Percentiles rank a stretch among this genome's conserved stretches.
These are phyloP conservation scores for Lordiphosa stackelbergi DNA, from an alignment of 1,140 invertebrate genomes.

Conservation along the genomic window DNA sequence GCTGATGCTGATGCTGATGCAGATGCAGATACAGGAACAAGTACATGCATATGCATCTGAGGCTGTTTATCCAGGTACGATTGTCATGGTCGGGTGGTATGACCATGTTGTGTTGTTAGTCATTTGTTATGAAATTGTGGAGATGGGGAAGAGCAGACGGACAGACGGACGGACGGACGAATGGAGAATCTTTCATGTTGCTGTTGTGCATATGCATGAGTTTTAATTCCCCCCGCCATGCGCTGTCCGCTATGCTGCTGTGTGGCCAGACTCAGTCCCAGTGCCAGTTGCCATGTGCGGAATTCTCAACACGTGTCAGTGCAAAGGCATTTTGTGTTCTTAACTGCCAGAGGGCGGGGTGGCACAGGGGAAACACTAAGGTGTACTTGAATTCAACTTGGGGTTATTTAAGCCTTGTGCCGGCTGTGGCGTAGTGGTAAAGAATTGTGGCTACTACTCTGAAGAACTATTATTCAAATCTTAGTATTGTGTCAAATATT, in stretches of 20 bases:
- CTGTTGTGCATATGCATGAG: constrained; percentile 63
- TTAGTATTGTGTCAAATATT: too few relatives aligned
- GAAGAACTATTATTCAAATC: too few relatives aligned
- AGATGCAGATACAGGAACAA: constrained; percentile 44
- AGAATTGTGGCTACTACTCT: too few relatives aligned
- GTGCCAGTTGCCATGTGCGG: constrained; percentile 38
- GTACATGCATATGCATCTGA: constrained; percentile 27
- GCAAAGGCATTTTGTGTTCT: constrained; percentile 28
- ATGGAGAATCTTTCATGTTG: constrained; percentile 31
- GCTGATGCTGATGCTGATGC: constrained; percentile 17
- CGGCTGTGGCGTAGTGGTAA: too few relatives aligned
- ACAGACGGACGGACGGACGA: constrained; percentile 15
- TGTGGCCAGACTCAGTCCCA: constrained; percentile 40
- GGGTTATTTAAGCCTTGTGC: too few relatives aligned
- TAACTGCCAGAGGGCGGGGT: constrained; percentile 5
- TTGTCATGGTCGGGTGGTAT: constrained; percentile 46
- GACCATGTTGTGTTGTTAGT: constrained; percentile 71
- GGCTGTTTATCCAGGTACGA: constrained; percentile 63
- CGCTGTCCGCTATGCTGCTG: constrained; percentile 38
- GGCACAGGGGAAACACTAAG: background rate
- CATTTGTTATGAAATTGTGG: constrained; percentile 68
- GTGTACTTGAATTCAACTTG: too few relatives aligned
- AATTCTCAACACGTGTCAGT: constrained; percentile 69
- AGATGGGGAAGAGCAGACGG: constrained; percentile 5
- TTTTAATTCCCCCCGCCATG: background rate